These are phyloP conservation scores for Trichomalopsis sarcophagae DNA, from an alignment of 1,140 invertebrate genomes.

Conservation along the genomic window DNA sequence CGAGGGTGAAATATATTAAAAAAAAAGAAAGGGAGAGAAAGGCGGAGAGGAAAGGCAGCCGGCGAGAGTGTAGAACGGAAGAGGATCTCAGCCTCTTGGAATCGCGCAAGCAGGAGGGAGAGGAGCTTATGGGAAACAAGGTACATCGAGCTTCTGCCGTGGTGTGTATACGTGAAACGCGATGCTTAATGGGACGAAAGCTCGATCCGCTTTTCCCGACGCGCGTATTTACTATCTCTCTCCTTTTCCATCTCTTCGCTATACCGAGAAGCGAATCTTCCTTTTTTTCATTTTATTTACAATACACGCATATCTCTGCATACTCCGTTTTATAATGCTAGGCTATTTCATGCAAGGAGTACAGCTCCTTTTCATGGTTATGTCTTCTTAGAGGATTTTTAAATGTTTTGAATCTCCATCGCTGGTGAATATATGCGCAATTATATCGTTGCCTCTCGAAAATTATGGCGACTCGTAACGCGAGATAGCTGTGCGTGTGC, in stretches of 20 bases:
- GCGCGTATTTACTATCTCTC: not conserved
- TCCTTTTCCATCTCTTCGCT: not conserved
- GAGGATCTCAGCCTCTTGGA: not conserved
- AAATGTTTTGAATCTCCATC: slow-evolving; percentile 21
- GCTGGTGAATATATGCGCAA: not conserved
- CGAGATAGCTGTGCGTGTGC: not conserved
- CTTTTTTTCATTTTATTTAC: slow-evolving; percentile 36
- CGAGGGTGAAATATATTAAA: not conserved
- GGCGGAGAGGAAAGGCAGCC: not conserved
- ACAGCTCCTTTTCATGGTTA: slow-evolving; percentile 14
- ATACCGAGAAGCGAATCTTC: not conserved
- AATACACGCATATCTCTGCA: not conserved
- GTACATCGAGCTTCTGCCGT: not conserved
- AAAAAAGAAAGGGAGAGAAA: not conserved
- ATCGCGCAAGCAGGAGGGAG: not conserved
- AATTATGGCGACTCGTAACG: too few relatives aligned
- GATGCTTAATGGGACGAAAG: slow-evolving; percentile 50
- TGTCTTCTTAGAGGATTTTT: slow-evolving; percentile 35
- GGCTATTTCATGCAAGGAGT: slow-evolving; percentile 30
- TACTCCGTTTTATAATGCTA: slow-evolving; percentile 40
- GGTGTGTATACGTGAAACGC: slow-evolving; percentile 34
- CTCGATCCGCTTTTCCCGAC: slow-evolving; percentile 33
- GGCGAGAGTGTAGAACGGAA: not conserved
- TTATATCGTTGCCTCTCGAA: not conserved
- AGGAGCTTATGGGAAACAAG: slow-evolving; percentile 26